Base-by-base conservation (phyloP, 2,113 vertebrate species). In the Podiceps cristatus region DNA sequence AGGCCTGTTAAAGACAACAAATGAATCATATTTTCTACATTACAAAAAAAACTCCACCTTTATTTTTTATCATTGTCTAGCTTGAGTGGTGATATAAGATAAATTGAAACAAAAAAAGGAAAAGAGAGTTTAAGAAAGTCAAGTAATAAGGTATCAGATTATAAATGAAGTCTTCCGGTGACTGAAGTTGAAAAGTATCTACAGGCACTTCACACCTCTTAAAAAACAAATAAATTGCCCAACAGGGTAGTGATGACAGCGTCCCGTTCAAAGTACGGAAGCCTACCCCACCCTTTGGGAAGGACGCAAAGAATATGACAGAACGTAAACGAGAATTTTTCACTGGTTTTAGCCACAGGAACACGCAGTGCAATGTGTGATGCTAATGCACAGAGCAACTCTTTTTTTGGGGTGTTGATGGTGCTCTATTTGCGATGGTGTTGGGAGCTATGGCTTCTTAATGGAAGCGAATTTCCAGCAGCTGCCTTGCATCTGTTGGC, bases 21-120 rank as follows among this genome's bases (percentile, higher is more conserved):
- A 98, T 97, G 96, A 97, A 97, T 97, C 97, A 97, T 93, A 97
- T 97, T 98, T 96, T 84, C 96, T 93, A 60, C 85, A 93, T 82
- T 92, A 96, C 94, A 97, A 96, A 97, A 97, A 88, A 97, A 96
- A 96, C 91, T 96, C 91, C 95, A 95, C 93, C 91, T 95, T 96
- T 97, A 95, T 96, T 98, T 96, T 96, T 97, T 96, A 97, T 97
- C 96, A 95, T 97, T 94, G 96, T 92, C 80, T 68, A 72, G 77
- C 91, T 90, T 96, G 94, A 97, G 95, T 82, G 95, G 95, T 93
- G 95, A 95, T 97, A 89, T 2, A 96, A 96, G 96, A 97, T 53
- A 94, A 95, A 97, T 96, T 93, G 95, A 88, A 91, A 81, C 92
- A 97, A 80, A 87, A 78, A 60, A 92, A 94, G 76, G 80, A 91